A percentile compares a stretch with the other conserved stretches of the same genome.
Evolutionary conservation across 2,888 invertebrate species (phyloP).

Genomic region (Gymnosoma rotundatum): DNA sequence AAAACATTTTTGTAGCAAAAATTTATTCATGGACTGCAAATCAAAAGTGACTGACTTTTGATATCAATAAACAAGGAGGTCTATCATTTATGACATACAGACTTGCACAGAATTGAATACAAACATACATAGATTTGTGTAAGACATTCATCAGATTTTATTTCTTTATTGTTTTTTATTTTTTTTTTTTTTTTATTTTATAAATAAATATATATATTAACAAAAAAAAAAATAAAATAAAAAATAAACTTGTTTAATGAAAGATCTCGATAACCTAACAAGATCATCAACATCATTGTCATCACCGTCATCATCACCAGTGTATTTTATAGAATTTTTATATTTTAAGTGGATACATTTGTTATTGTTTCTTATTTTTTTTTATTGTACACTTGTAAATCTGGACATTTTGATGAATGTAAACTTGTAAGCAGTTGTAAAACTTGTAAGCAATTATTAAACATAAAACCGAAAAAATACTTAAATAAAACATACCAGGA

Average conservation of each 20-base stretch:
- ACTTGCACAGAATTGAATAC: not conserved
- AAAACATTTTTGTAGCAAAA: slow-evolving; percentile 15
- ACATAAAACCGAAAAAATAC: slow-evolving; percentile 28
- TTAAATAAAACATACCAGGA: slow-evolving; percentile 38
- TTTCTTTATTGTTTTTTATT: slow-evolving; percentile 2
- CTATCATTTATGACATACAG: slow-evolving; percentile 61
- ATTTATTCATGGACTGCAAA: slow-evolving; percentile 26
- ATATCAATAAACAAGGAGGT: slow-evolving; percentile 52
- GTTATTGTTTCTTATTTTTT: not conserved
- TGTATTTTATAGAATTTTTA: slow-evolving; percentile 40
- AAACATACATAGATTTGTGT: not conserved
- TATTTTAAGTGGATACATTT: slow-evolving; percentile 14
- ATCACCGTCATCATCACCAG: slow-evolving; percentile 2
- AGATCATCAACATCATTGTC: slow-evolving; percentile 55
- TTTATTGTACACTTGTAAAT: slow-evolving; percentile 35
- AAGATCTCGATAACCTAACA: slow-evolving; percentile 64
- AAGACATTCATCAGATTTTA: slow-evolving; percentile 28
- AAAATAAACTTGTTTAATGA: slow-evolving; percentile 59
- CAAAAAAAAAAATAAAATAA: not conserved
- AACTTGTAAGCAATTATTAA: slow-evolving; percentile 64
- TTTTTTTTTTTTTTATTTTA: slow-evolving; percentile 21
- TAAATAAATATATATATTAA: slow-evolving; percentile 8
- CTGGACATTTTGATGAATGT: slow-evolving; percentile 68
- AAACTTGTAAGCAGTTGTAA: slow-evolving; percentile 64
- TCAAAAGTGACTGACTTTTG: slow-evolving; percentile 60